phyloP scores from a whole-genome alignment of 2,113 vertebrate species.

The Dissostichus mawsoni region DNA sequence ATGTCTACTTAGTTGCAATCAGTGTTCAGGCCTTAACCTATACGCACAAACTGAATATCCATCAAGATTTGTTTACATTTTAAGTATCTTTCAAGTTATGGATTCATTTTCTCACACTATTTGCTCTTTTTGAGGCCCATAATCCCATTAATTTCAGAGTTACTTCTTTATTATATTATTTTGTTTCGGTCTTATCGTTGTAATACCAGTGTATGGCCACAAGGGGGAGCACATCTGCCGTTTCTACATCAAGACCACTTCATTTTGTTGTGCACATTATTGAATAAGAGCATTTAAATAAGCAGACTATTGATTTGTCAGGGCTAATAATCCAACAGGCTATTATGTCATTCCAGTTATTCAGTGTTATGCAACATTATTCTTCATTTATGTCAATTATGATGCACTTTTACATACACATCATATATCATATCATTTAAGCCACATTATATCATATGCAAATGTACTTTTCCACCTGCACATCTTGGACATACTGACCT shows the following conservation, averaged over 20 bases:
- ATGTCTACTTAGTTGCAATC: no score
- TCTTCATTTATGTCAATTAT: not conserved
- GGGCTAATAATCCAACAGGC: not conserved
- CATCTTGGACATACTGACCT: constrained; percentile 75
- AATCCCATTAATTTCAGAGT: not conserved
- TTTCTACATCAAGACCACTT: not conserved
- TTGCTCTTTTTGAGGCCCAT: no score
- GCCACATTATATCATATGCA: not conserved
- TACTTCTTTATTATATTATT: not conserved
- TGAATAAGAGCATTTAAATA: not conserved
- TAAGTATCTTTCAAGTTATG: not conserved
- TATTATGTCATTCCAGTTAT: no score
- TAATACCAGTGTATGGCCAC: not conserved
- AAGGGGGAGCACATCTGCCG: not conserved
- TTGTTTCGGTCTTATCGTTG: not conserved
- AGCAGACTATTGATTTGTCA: not conserved
- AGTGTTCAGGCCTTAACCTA: no score
- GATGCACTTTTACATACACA: no score
- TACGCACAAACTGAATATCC: no score
- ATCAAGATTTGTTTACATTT: no score
- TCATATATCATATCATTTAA: not conserved
- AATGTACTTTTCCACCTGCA: not conserved
- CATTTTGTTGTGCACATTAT: not conserved
- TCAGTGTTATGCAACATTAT: no score
- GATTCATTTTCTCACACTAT: not conserved